These are phyloP conservation scores for Eilema caniola DNA, from an alignment of 2,888 invertebrate genomes.

Conservation along the genomic window DNA sequence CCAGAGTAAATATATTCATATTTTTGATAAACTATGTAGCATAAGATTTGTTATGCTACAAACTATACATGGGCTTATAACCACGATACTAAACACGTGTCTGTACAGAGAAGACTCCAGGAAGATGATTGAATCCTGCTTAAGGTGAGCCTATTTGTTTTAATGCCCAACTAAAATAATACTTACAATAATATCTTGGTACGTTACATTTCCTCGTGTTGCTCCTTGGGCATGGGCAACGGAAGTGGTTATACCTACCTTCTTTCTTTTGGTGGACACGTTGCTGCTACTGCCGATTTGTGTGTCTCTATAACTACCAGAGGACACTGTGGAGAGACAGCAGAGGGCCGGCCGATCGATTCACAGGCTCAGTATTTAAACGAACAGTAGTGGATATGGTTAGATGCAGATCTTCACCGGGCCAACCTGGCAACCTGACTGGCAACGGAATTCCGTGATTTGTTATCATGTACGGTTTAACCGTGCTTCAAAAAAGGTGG, in stretches of 20 bases:
- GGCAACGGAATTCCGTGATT: not conserved
- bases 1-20: slow-evolving; percentile 81
- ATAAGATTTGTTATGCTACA: slow-evolving; percentile 86
- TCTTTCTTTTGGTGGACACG: no score
- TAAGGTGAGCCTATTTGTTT: slow-evolving; percentile 74
- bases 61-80: slow-evolving; percentile 84
- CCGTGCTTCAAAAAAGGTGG: no score
- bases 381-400: no score
- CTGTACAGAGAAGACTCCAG: slow-evolving; percentile 87
- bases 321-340: not conserved
- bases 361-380: not conserved
- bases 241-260: no score
- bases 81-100: slow-evolving; percentile 82
- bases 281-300: no score
- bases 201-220: no score
- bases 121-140: slow-evolving; percentile 84
- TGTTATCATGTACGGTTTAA: not conserved
- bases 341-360: not conserved
- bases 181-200: not conserved
- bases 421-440: no score
- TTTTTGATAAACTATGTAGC: slow-evolving; percentile 84
- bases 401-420: no score
- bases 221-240: no score
- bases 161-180: not conserved
- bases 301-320: not conserved